phyloP scores from a whole-genome alignment of 2,888 invertebrate genomes.

The Eremobia ochroleuca region DNA sequence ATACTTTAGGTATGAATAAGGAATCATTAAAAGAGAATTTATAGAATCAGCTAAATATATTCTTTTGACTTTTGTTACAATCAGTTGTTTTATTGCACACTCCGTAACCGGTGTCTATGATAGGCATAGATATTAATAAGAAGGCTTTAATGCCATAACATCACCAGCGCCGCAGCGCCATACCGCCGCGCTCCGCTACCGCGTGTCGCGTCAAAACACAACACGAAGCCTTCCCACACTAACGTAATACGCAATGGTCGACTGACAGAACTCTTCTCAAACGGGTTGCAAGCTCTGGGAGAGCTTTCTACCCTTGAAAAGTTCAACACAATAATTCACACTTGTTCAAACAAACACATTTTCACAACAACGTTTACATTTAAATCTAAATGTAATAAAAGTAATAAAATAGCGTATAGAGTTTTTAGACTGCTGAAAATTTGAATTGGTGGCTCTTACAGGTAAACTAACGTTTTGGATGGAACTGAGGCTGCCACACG shows the following conservation, averaged over 20 bases:
- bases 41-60: too few species aligned
- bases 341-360: not conserved
- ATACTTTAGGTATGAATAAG: too few species aligned
- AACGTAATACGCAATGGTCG: constrained; percentile 69
- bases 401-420: constrained; percentile 1
- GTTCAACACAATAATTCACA: not conserved
- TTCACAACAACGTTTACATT: not conserved
- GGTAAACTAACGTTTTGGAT: not conserved
- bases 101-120: too few species aligned
- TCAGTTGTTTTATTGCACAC: too few species aligned
- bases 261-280: constrained; percentile 70
- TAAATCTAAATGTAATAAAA: not conserved
- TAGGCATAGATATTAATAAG: too few species aligned
- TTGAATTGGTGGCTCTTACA: not conserved
- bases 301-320: constrained; percentile 57
- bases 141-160: too few species aligned
- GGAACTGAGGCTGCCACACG: not conserved
- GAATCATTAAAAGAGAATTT: too few species aligned
- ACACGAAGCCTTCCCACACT: constrained; percentile 75
- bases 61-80: too few species aligned
- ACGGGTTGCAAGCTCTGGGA: constrained; percentile 73
- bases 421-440: not conserved
- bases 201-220: constrained; percentile 77
- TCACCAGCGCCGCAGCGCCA: constrained; percentile 77
- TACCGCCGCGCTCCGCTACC: constrained; percentile 70